These are phyloP conservation scores for Microchirus variegatus DNA, from an alignment of 2,797 vertebrate species.

Conservation along the genomic window DNA sequence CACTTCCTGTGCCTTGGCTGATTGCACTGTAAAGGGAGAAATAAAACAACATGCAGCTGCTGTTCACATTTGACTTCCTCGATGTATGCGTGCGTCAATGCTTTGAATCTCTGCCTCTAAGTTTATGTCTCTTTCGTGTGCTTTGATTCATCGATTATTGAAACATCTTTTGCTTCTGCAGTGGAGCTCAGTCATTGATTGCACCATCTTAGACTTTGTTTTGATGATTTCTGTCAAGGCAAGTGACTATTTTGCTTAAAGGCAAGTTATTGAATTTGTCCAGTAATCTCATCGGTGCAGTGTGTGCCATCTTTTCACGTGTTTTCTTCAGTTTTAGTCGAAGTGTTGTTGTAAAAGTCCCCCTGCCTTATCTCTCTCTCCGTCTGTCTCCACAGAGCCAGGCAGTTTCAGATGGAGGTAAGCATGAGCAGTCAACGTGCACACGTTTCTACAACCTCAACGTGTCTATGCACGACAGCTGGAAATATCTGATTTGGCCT, in stretches of 20 bases:
- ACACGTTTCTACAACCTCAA: constrained; percentile 10
- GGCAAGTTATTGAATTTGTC: neutral
- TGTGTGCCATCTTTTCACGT: neutral
- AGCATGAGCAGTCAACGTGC: constrained; percentile 59
- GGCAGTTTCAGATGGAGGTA: constrained; percentile 96
- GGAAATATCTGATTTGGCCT: constrained; percentile 42
- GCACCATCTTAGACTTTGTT: neutral
- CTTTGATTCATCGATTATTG: too few relatives aligned
- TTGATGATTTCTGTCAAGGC: neutral
- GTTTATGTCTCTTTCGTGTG: neutral
- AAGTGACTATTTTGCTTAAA: neutral
- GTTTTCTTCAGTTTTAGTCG: neutral
- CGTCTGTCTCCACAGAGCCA: constrained; percentile 83
- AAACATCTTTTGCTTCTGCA: too few relatives aligned
- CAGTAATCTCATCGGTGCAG: neutral
- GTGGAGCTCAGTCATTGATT: too few relatives aligned
- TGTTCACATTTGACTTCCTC: constrained; percentile 51
- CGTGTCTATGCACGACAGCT: constrained; percentile 60
- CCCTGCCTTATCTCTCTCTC: constrained; percentile 14
- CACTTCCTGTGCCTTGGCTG: constrained; percentile 70
- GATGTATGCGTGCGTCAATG: constrained; percentile 11
- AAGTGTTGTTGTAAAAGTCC: constrained; percentile 8
- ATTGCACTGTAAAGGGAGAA: constrained; percentile 36
- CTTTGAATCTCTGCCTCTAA: neutral
- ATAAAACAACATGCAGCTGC: constrained; percentile 40